phyloP scores from a whole-genome alignment of 2,113 vertebrate genomes.

The Ginglymostoma cirratum region DNA sequence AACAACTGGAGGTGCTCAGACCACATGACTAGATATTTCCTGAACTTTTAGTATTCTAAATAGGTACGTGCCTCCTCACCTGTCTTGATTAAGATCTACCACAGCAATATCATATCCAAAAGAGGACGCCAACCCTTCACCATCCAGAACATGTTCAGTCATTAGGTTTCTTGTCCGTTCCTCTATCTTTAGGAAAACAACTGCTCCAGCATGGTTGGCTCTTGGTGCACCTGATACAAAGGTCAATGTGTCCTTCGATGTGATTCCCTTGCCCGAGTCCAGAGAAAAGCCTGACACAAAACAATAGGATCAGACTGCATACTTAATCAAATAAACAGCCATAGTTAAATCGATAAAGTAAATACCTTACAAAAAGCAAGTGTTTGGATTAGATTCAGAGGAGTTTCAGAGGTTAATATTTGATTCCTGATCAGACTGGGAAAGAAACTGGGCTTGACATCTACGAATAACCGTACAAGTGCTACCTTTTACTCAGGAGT shows the following conservation, averaged over 20 bases:
- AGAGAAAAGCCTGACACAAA: slow-evolving; percentile 77
- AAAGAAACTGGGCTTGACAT: background rate
- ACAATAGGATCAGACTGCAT: background rate
- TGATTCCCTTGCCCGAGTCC: slow-evolving; percentile 81
- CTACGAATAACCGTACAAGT: background rate
- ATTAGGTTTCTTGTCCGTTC: slow-evolving; percentile 59
- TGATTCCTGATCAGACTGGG: background rate
- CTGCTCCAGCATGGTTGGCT: slow-evolving; percentile 87
- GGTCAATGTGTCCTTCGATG: slow-evolving; percentile 65
- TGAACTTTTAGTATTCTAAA: background rate
- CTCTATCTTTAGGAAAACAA: slow-evolving; percentile 75
- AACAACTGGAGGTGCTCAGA: background rate
- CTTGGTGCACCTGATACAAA: slow-evolving; percentile 92
- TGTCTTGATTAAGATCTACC: slow-evolving; percentile 84
- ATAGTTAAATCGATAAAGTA: background rate
- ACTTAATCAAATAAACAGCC: background rate
- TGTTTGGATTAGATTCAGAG: background rate
- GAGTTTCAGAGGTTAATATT: background rate
- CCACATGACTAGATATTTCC: background rate
- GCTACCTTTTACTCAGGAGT: background rate
- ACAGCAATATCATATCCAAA: slow-evolving; percentile 94
- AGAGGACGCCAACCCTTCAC: slow-evolving; percentile 84
- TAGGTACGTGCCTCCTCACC: slow-evolving; percentile 53
- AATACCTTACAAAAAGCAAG: background rate
- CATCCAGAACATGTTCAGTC: slow-evolving; percentile 70